A percentile compares a stretch with the other conserved stretches of the same genome.
Conservation (phyloP, 2,888 invertebrate species). For the Hirtodrosophila trivittata region DNA sequence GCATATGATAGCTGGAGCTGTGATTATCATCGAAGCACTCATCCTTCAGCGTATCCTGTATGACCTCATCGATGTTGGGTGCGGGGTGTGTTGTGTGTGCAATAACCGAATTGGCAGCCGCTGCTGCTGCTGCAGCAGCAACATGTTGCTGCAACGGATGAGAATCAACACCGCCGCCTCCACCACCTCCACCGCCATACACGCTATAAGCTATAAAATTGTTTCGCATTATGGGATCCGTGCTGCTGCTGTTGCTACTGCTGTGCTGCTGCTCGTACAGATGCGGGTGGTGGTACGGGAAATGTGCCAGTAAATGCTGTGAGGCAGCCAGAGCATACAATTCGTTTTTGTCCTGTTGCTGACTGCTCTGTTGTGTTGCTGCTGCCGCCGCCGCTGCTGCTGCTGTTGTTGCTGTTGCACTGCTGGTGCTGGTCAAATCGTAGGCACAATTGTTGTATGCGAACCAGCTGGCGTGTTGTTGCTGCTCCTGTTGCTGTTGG, state of each 20-base stretch:
- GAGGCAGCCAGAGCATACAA: slow-evolving; percentile 63
- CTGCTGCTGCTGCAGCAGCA: slow-evolving; percentile 61
- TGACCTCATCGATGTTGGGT: slow-evolving; percentile 83
- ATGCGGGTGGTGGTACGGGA: slow-evolving; percentile 44
- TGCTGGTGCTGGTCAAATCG: slow-evolving; percentile 60
- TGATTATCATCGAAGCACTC: slow-evolving; percentile 83
- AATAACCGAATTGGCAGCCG: slow-evolving; percentile 54
- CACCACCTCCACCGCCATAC: slow-evolving; percentile 54
- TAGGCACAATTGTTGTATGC: slow-evolving; percentile 57
- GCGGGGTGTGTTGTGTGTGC: slow-evolving; percentile 58
- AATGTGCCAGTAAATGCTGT: slow-evolving; percentile 65
- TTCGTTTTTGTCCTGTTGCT: slow-evolving; percentile 50
- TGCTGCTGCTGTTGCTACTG: slow-evolving; percentile 55
- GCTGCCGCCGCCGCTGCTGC: slow-evolving; percentile 40
- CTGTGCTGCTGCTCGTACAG: slow-evolving; percentile 46
- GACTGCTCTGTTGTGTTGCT: slow-evolving; percentile 38
- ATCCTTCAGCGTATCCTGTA: slow-evolving; percentile 83
- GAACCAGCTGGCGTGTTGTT: slow-evolving; percentile 58
- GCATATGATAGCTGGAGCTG: slow-evolving; percentile 80
- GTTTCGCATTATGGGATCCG: slow-evolving; percentile 80
- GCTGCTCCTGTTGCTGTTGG: slow-evolving; percentile 63
- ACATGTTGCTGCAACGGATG: slow-evolving; percentile 68
- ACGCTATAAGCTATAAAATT: slow-evolving; percentile 77
- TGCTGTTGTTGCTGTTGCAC: slow-evolving; percentile 50
- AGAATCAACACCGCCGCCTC: slow-evolving; percentile 46